Evolutionary conservation across 2,113 vertebrate species (phyloP), one percentile per base, ranked within the genome.

Genomic region (Struthio camelus): DNA sequence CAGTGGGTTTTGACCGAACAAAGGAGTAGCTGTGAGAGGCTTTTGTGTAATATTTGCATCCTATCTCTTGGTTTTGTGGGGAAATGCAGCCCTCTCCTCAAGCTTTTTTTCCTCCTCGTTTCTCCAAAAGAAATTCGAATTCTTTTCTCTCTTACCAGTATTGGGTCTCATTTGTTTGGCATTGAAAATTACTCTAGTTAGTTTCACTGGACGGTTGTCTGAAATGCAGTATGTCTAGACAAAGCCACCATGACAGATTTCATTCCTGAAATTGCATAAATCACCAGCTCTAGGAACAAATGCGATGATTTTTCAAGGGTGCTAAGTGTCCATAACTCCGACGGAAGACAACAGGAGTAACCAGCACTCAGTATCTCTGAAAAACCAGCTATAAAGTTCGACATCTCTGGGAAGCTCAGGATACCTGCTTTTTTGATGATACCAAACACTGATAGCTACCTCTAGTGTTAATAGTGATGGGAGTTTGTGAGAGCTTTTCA

Each of bases 141-240:
- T 91, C 94, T 94, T 84, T 95, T 64, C 81, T 96, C 28, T 97
- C 48, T 75, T 96, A 30, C 44, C 8, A 2, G 24, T 71, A 78
- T 88, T 95, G 87, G 93, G 46, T 96, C 96, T 97, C 79, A 28
- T 90, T 95, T 77, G 50, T 93, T 93, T 90, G 79, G 61, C n/a
- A 88, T 75, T 88, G 61, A 81, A 93, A 93, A 85, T 91, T 9
- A 61, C n/a, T 93, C 36, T 58, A 79, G 54, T 38, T 93, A 56
- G 50, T 87, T 83, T 72, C 32, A 20, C 28, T 83, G 67, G 42
- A 71, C 14, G 65, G 34, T 34, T 36, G 24, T 80, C 51, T 86
- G 38, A 93, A 90, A 72, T 19, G 11, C 77, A 69, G 25, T 72
- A 17, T 59, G 85, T 84, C 23, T 73, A 87, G 80, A 70, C 89